These are phyloP conservation scores for Corythornis cristatus DNA, from an alignment of 2,113 vertebrate genomes.

Conservation along the genomic window DNA sequence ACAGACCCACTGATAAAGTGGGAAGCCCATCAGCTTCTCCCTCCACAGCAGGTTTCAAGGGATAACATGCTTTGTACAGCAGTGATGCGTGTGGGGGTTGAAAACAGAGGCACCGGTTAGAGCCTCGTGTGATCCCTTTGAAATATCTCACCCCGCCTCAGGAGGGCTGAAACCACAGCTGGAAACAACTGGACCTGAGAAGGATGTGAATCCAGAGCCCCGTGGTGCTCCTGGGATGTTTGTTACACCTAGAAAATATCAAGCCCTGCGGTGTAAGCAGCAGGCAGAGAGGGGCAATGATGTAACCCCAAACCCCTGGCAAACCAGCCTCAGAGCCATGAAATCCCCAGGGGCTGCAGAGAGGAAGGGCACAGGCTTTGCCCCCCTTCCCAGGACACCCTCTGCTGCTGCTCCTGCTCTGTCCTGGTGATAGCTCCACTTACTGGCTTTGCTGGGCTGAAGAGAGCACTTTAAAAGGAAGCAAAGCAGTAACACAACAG, in stretches of 20 bases:
- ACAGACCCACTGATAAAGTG: accelerated
- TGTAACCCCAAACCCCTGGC: neutral
- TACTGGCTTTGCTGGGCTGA: neutral
- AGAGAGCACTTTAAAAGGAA: conserved; percentile 60
- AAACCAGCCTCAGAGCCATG: neutral
- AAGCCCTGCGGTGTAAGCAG: accelerated
- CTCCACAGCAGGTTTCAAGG: neutral
- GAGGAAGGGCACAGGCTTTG: neutral
- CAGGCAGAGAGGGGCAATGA: neutral
- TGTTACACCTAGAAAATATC: neutral
- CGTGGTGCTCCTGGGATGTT: accelerated
- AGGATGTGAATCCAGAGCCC: neutral
- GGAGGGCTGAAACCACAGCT: neutral
- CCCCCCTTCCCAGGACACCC: neutral
- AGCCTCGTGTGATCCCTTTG: neutral
- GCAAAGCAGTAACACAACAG: neutral
- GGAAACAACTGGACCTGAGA: neutral
- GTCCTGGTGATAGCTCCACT: neutral
- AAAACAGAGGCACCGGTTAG: neutral
- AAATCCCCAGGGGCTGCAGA: accelerated
- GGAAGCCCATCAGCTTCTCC: neutral
- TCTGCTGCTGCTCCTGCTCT: neutral
- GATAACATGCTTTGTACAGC: neutral
- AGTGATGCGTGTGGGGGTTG: accelerated
- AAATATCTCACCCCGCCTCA: neutral